Base-by-base conservation (phyloP, 2,113 vertebrate species). In the Gnathonemus echidnorhynchus region DNA sequence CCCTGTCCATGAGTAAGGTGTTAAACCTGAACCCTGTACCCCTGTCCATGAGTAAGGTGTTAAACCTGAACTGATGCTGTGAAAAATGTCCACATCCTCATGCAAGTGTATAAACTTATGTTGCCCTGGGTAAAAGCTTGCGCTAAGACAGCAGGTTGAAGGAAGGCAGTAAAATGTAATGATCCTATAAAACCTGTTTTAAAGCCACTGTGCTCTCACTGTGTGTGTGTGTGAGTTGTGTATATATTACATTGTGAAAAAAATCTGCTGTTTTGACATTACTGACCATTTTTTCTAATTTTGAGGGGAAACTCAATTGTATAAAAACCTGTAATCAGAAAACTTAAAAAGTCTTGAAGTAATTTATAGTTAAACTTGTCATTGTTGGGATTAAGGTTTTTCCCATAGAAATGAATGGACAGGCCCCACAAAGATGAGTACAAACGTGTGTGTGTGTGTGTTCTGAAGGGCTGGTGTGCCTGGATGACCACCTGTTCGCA, bases 401-500 rank as follows among this genome's bases (percentile, higher is more conserved):
- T 27, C 62, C 62, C n/a, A 66, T 66, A 66, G n/a, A 66, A 24
- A 62, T n/a, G 24, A 62, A 62, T 62, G 8, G 2, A 62, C 21
- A n/a, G 56, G 3, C 24, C 24, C 24, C 56, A 62, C 24, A 62
- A n/a, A 62, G 7, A 62, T 9, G 24, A 62, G 3, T 62, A 70
- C 62, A 42, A 13, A 42, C 74, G 9, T 42, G 39, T 42, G 39
- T 80, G 24, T 80, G 39, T 58, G 70, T 62, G 42, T 31, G 13
- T 80, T n/a, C 5, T 87, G 24, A 91, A 97, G 96, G 96, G 0
- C 46, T 97, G 91, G 96, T 94, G 89, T 94, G 94, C 56, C 2
- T 96, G 90, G 95, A 95, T 92, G 90, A 92, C 0, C 92, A 94
- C 92, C 93, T 97, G 88, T 97, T 96, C 17, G 96, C 95, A 1